Conservation (phyloP, 2,888 invertebrate genomes). For the Zelleria hepariella region DNA sequence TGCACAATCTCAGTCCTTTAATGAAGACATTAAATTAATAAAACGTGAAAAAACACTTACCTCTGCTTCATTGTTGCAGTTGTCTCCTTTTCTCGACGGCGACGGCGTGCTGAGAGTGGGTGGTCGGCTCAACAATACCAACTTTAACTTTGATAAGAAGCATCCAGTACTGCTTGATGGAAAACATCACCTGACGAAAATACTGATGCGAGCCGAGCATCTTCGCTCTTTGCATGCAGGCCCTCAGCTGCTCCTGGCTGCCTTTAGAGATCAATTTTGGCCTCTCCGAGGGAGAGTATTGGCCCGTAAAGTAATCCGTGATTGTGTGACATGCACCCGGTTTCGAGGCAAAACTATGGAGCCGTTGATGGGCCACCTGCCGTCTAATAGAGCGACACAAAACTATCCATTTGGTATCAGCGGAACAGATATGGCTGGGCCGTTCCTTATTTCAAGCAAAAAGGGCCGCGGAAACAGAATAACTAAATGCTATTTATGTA, state of each 20-base stretch:
- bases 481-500: constrained; percentile 8
- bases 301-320: background rate
- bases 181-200: background rate
- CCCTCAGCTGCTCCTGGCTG: background rate
- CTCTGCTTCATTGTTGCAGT: background rate
- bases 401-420: constrained; percentile 4
- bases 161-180: background rate
- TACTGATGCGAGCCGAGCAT: constrained; percentile 1
- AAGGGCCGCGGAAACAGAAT: constrained; percentile 6
- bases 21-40: background rate
- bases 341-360: background rate
- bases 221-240: constrained; percentile 1
- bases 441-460: constrained; percentile 5
- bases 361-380: constrained; percentile 8
- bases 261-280: constrained; percentile 4
- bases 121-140: background rate
- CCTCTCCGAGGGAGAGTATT: background rate
- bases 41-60: background rate
- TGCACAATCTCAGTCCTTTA: background rate
- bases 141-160: background rate
- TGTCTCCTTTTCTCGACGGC: background rate
- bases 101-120: constrained; percentile 1
- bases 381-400: constrained; percentile 1
- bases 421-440: constrained; percentile 7
- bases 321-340: background rate